phyloP scores from a whole-genome alignment of 2,113 vertebrate genomes.

The Origma solitaria region DNA sequence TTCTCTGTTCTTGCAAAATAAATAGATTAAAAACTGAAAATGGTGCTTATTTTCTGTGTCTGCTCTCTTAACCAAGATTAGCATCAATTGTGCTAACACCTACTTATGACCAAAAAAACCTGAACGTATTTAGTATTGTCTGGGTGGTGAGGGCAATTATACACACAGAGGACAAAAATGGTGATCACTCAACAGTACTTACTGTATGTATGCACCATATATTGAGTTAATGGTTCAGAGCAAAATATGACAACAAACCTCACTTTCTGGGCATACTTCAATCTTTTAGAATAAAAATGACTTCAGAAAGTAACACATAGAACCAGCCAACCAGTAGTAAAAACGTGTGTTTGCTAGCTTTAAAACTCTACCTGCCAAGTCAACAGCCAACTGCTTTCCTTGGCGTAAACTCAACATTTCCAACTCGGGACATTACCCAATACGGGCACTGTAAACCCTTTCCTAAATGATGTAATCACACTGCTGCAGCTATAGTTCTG shows the following conservation, averaged over 20 bases:
- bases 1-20: not conserved
- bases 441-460: not conserved
- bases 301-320: not conserved
- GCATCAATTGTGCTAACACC: not conserved
- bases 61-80: not conserved
- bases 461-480: conserved; percentile 40
- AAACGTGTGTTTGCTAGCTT: not conserved
- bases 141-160: not conserved
- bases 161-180: not conserved
- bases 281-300: not conserved
- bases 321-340: not conserved
- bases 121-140: not conserved
- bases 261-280: not conserved
- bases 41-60: not conserved
- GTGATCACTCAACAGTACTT: not conserved
- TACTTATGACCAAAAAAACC: not conserved
- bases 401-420: not conserved
- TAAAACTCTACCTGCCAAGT: conserved; percentile 10
- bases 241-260: not conserved
- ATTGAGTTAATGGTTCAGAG: not conserved
- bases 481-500: conserved; percentile 21
- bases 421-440: conserved; percentile 32
- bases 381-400: conserved; percentile 49
- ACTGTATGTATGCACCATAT: not conserved
- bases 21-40: not conserved